A percentile compares a stretch with the other conserved stretches of the same genome.
phyloP scores from a whole-genome alignment of 2,888 invertebrate species.

The Crossocerus cetratus region DNA sequence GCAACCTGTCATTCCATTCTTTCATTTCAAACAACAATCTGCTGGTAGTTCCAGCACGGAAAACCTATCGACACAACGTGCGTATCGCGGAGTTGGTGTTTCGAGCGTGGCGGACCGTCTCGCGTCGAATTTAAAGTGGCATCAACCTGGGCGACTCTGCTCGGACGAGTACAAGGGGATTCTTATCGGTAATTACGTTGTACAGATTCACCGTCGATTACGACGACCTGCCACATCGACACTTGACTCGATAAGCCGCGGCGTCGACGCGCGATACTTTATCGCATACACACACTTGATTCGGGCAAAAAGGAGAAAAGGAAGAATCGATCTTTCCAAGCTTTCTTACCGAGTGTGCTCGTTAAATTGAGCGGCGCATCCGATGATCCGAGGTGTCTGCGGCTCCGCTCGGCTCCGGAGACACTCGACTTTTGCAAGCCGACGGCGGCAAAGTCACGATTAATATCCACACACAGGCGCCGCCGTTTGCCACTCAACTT shows the following conservation, averaged over 20 bases:
- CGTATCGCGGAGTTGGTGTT: too few relatives aligned
- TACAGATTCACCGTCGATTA: constrained; percentile 11
- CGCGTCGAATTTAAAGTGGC: too few relatives aligned
- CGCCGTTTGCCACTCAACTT: constrained; percentile 54
- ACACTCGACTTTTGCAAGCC: constrained; percentile 33
- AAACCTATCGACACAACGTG: too few relatives aligned
- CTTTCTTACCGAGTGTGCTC: constrained; percentile 57
- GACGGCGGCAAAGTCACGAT: constrained; percentile 49
- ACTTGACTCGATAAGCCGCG: constrained; percentile 20
- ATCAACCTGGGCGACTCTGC: too few relatives aligned
- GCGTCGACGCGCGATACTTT: constrained; percentile 8
- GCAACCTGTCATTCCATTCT: too few relatives aligned
- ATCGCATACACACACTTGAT: background rate
- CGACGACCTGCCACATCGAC: constrained; percentile 2
- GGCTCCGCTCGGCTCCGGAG: constrained; percentile 51
- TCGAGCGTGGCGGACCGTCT: too few relatives aligned
- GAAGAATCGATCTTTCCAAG: constrained; percentile 24
- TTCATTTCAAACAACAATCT: too few relatives aligned
- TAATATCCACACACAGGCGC: constrained; percentile 37
- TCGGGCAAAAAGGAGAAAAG: background rate
- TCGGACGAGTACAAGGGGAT: background rate
- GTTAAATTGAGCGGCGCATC: constrained; percentile 54
- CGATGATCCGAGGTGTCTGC: constrained; percentile 51
- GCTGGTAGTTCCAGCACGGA: too few relatives aligned
- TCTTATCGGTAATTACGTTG: constrained; percentile 29